Percentiles rank a stretch among this genome's conserved stretches.
Evolutionary conservation across 1,140 invertebrate species (phyloP).

Genomic region (Kradibia gibbosae): DNA sequence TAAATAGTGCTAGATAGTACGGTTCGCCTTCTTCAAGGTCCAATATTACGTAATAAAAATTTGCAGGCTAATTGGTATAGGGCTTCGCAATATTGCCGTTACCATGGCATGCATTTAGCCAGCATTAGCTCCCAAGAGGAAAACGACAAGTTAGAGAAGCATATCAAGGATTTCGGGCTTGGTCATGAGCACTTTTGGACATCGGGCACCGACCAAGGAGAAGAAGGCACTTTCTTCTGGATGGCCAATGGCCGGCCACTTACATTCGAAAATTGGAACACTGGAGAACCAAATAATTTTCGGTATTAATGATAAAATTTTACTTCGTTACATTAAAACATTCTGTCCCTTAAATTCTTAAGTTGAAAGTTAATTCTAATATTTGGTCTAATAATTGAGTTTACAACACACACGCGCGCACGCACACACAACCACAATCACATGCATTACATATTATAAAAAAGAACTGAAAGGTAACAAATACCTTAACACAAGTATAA

Average conservation of each 20-base stretch:
- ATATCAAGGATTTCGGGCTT: conserved; percentile 86
- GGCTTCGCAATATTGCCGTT: conserved; percentile 91
- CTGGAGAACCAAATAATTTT: conserved; percentile 92
- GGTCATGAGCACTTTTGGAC: conserved; percentile 95
- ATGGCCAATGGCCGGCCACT: conserved; percentile 90
- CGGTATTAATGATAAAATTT: conserved; percentile 65
- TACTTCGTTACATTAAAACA: no score
- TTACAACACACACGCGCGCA: no score
- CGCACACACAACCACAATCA: no score
- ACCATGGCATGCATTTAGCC: conserved; percentile 92
- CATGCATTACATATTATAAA: no score
- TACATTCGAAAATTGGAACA: conserved; percentile 94
- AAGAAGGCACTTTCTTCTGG: conserved; percentile 93
- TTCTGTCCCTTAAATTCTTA: no score
- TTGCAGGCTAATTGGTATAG: conserved; percentile 92
- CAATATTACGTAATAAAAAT: no score
- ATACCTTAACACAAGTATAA: no score
- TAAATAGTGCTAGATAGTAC: no score
- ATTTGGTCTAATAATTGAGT: no score
- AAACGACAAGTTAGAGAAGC: conserved; percentile 88
- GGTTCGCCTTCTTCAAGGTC: no score
- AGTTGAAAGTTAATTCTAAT: no score
- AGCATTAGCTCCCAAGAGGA: conserved; percentile 91
- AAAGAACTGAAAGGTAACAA: no score
- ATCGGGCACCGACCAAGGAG: conserved; percentile 90